Evolutionary conservation across 2,888 invertebrate genomes (phyloP).

Genomic region (Drosophila niveifrons): DNA sequence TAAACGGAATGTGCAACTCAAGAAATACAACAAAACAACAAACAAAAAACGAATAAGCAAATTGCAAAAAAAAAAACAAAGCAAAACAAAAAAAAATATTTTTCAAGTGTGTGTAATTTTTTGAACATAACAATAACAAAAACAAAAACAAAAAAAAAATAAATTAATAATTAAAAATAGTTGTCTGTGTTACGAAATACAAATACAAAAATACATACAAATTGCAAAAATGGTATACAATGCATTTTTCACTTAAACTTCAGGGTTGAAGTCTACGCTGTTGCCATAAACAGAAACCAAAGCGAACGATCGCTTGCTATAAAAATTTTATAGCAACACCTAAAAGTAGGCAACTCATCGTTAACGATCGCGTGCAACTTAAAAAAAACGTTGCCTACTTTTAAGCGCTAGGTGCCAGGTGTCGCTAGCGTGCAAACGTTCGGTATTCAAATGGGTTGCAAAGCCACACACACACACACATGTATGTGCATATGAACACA

Average conservation of each 20-base stretch:
- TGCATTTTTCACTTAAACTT: slow-evolving; percentile 27
- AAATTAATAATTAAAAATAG: slow-evolving; percentile 76
- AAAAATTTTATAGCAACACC: slow-evolving; percentile 59
- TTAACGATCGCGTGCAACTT: slow-evolving; percentile 4
- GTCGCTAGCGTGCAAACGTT: slow-evolving; percentile 30
- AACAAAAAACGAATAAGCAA: slow-evolving; percentile 34
- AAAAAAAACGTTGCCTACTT: slow-evolving; percentile 50
- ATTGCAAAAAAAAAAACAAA: slow-evolving; percentile 25
- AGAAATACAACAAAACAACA: slow-evolving; percentile 15
- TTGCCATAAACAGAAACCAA: no score
- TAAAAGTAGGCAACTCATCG: slow-evolving; percentile 48
- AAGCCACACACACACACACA: slow-evolving; percentile 4
- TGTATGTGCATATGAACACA: slow-evolving; percentile 3
- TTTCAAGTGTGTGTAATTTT: slow-evolving; percentile 81
- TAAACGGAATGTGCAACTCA: slow-evolving; percentile 32
- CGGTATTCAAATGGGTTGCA: slow-evolving; percentile 25
- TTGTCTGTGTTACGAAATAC: slow-evolving; percentile 79
- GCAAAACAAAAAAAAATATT: slow-evolving; percentile 63
- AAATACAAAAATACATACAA: slow-evolving; percentile 68
- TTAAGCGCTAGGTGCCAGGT: slow-evolving; percentile 39
- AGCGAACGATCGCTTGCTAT: slow-evolving; percentile 48
- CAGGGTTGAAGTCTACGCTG: no score
- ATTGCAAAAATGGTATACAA: slow-evolving; percentile 64
- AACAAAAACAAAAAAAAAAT: slow-evolving; percentile 54
- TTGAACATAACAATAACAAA: slow-evolving; percentile 64